Evolutionary conservation across 2,888 invertebrate species (phyloP), one percentile per base, ranked within the genome.

Genomic region (Lepidocyrtinus sp.): DNA sequence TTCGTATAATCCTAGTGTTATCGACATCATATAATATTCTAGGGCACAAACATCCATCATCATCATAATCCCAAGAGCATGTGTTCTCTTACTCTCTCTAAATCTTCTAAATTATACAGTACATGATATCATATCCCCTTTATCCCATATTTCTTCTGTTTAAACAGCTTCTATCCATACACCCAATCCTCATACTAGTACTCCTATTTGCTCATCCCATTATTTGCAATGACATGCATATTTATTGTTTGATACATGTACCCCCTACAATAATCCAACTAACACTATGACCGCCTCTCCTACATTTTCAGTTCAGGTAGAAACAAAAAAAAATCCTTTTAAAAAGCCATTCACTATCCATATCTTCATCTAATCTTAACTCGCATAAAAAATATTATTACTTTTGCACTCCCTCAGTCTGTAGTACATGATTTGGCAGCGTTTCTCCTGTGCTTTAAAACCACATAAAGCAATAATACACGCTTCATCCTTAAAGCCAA

Each of bases 141-240:
- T 36, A 36, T 36, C 12, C 36, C 36, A 36, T 36, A 7, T 36
- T 36, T 7, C 36, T n/a, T 36, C 5, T 36, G 36, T 36, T 36
- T 36, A 36, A 12, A 36, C 36, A 36, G 12, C 5, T 36, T 36
- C 36, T 36, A 5, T 36, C 36, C 12, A n/a, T n/a, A n/a, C n/a
- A n/a, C 36, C 5, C 36, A 36, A 36, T 5, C 36, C 36, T 36
- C n/a, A n/a, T n/a, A n/a, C n/a, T n/a, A n/a, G n/a, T 36, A 36
- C 36, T 36, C n/a, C 12, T 36, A 36, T 36, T 36, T 36, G 12
- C 36, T 36, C 36, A 36, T 36, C 36, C 36, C 36, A 36, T 64
- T 50, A 63, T 72, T 55, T 50, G 65, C 75, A 75, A 75, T 75
- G 75, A 75, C 75, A 75, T 68, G 74, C 62, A 50, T 68, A 67